Conservation (phyloP, 2,113 vertebrate genomes). For the Peromyscus polionotus region DNA sequence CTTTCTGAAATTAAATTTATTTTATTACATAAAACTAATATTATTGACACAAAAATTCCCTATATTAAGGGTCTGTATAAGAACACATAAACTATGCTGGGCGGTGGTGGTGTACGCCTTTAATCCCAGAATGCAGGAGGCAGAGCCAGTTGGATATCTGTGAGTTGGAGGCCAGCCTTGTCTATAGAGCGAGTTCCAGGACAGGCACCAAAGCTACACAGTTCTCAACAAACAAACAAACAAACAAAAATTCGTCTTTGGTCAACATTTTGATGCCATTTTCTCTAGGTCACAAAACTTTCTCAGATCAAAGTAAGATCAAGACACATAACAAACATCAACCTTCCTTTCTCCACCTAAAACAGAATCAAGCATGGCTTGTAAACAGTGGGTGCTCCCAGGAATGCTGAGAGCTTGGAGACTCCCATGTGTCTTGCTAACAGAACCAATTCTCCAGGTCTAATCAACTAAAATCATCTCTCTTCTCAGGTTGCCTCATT, state of each 20-base stretch:
- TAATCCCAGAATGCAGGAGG: too few species aligned
- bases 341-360: background rate
- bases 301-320: slow-evolving; percentile 18
- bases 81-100: background rate
- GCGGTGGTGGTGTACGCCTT: too few species aligned
- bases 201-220: too few species aligned
- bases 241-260: background rate
- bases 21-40: background rate
- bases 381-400: background rate
- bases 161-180: too few species aligned
- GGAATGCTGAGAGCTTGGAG: background rate
- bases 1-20: background rate
- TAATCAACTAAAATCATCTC: background rate
- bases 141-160: too few species aligned
- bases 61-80: background rate
- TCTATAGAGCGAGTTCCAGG: too few species aligned
- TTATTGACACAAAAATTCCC: background rate
- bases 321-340: background rate
- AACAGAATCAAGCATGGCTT: background rate
- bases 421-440: background rate
- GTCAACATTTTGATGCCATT: background rate
- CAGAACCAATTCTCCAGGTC: background rate
- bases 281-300: background rate
- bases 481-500: slow-evolving; percentile 44
- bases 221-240: too few species aligned